Percentiles rank a stretch among this genome's conserved stretches.
Conservation (phyloP, 2,797 vertebrate genomes). For the Sparidentex hasta region DNA sequence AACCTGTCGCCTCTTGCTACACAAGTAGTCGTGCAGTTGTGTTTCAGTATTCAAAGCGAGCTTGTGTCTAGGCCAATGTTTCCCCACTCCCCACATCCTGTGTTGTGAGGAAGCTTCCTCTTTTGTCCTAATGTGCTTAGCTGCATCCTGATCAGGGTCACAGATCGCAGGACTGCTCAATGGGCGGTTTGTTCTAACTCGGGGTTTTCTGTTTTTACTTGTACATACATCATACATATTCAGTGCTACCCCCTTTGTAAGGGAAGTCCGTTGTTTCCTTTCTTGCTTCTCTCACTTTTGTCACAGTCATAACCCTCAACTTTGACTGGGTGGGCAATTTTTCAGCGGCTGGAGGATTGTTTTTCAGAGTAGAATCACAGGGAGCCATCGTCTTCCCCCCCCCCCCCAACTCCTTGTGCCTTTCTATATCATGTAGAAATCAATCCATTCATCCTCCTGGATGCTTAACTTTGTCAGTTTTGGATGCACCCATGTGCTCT, state of each 20-base stretch:
- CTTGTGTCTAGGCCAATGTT: conserved; percentile 64
- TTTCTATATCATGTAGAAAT: neutral
- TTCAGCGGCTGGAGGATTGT: neutral
- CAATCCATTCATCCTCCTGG: neutral
- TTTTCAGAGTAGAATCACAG: neutral
- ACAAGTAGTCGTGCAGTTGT: conserved; percentile 33
- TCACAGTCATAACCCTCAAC: neutral
- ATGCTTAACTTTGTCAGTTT: conserved; percentile 13
- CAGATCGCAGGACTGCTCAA: conserved; percentile 61
- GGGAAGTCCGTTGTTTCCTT: neutral
- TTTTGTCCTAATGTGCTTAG: conserved; percentile 75
- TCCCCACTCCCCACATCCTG: conserved; percentile 79
- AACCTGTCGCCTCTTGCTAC: conserved; percentile 16
- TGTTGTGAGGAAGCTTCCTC: conserved; percentile 82
- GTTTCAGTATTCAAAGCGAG: conserved; percentile 70
- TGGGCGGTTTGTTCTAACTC: conserved; percentile 59
- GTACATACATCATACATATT: conserved; percentile 30
- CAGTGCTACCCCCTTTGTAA: neutral
- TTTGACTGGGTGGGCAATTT: neutral
- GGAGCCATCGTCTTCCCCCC: no score
- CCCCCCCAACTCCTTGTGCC: neutral
- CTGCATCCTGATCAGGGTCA: conserved; percentile 82
- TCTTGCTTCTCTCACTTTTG: neutral
- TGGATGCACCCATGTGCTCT: neutral
- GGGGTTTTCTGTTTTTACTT: conserved; percentile 29